These are phyloP conservation scores for Genyomyrus donnyi DNA, from an alignment of 2,113 vertebrate species.

Conservation along the genomic window DNA sequence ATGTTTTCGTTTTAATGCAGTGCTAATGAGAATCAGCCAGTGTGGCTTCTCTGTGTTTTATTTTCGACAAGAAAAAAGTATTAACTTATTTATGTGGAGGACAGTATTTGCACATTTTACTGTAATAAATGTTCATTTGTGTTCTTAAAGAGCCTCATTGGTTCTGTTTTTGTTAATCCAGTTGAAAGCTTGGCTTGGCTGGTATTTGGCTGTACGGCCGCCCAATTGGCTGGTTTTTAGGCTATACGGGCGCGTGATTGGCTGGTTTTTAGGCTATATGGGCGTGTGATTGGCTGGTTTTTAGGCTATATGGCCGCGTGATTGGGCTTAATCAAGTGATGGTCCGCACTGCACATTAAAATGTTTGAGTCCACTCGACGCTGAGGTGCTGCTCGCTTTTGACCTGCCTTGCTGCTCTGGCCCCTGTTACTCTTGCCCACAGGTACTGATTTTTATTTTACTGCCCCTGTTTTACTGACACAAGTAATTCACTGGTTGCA, in stretches of 20 bases:
- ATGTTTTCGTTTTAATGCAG: background rate
- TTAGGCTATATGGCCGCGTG: background rate
- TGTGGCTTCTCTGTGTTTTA: background rate
- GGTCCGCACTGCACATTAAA: background rate
- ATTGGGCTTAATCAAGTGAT: background rate
- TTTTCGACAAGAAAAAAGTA: background rate
- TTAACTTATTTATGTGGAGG: background rate
- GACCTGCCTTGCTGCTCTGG: background rate
- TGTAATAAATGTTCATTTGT: conserved; percentile 6
- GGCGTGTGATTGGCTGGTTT: background rate
- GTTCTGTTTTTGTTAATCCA: background rate
- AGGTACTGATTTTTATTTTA: background rate
- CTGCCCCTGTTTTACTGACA: background rate
- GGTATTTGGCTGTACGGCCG: background rate
- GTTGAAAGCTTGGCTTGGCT: background rate
- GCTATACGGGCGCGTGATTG: too few relatives aligned
- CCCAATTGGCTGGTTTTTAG: too few relatives aligned
- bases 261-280: too few relatives aligned
- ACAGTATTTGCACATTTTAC: conserved; percentile 1
- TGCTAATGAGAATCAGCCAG: background rate
- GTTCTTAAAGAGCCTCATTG: background rate
- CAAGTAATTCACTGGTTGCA: background rate
- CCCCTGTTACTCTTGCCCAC: background rate
- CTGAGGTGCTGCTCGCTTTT: background rate
- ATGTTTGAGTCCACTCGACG: background rate